A percentile compares a stretch with the other conserved stretches of the same genome.
Conservation (phyloP, 2,888 invertebrate genomes). For the Calameuta filiformis region DNA sequence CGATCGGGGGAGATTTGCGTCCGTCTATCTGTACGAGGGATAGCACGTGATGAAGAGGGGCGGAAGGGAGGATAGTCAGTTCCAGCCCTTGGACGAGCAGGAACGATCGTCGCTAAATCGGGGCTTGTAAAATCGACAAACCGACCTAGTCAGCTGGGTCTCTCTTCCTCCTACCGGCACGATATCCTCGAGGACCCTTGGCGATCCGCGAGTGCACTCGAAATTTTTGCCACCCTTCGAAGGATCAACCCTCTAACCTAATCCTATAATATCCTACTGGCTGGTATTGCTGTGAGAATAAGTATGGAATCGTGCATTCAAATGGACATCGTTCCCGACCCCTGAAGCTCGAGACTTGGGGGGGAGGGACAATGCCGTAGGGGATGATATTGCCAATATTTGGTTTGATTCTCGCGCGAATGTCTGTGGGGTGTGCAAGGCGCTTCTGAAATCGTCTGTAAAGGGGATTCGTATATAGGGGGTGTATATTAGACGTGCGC, state of each 20-base stretch:
- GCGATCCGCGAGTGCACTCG: not conserved
- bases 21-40: constrained; percentile 37
- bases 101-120: not conserved
- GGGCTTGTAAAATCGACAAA: not conserved
- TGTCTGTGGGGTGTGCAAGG: constrained; percentile 30
- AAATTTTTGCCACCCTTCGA: not conserved
- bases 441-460: not conserved
- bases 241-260: constrained; percentile 35
- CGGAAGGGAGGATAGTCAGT: not conserved
- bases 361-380: constrained; percentile 42
- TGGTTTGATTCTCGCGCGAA: constrained; percentile 62
- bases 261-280: constrained; percentile 51
- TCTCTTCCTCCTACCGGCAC: not conserved
- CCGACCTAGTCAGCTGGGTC: not conserved
- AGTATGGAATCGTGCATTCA: constrained; percentile 55
- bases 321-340: constrained; percentile 51
- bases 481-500: constrained; percentile 54
- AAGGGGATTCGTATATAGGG: constrained; percentile 1
- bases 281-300: constrained; percentile 41
- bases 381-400: constrained; percentile 66
- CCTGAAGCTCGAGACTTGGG: constrained; percentile 33
- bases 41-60: constrained; percentile 32
- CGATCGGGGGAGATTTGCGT: constrained; percentile 60
- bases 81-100: not conserved
- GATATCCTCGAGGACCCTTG: not conserved